Percentiles rank a stretch among this genome's conserved stretches.
phyloP scores from a whole-genome alignment of 1,140 invertebrate genomes.

The Drosophila ohnishii region DNA sequence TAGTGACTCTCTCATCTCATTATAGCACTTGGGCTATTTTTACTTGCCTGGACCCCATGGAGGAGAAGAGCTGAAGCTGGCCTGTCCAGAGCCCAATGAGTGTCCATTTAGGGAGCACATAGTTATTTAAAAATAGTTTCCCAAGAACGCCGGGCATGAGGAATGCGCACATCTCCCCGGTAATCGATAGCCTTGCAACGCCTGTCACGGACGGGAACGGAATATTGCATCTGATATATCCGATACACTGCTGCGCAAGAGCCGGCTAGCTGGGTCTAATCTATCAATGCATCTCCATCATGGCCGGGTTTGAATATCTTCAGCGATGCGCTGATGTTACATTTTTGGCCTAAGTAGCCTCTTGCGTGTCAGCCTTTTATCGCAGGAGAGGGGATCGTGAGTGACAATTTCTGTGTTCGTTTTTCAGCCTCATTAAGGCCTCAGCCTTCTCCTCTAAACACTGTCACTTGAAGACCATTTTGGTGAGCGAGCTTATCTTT shows the following conservation, averaged over 20 bases:
- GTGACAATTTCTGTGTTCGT: slow-evolving; percentile 69
- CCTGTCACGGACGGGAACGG: slow-evolving; percentile 64
- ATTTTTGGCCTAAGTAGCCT: slow-evolving; percentile 77
- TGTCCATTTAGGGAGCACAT: slow-evolving; percentile 63
- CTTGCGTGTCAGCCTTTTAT: slow-evolving; percentile 57
- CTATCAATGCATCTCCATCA: slow-evolving; percentile 57
- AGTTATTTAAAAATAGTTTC: slow-evolving; percentile 62
- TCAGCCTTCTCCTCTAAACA: slow-evolving; percentile 27
- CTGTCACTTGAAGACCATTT: slow-evolving; percentile 62
- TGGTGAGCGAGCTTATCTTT: slow-evolving; percentile 55
- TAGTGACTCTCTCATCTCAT: slow-evolving; percentile 10
- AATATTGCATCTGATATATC: slow-evolving; percentile 66
- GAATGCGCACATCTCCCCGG: slow-evolving; percentile 30
- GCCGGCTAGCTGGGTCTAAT: slow-evolving; percentile 37
- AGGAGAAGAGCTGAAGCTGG: neutral
- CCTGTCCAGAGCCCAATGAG: slow-evolving; percentile 45
- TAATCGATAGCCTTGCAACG: slow-evolving; percentile 75
- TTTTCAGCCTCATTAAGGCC: slow-evolving; percentile 58
- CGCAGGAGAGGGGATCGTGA: slow-evolving; percentile 27
- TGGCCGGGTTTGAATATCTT: slow-evolving; percentile 40
- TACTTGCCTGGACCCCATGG: slow-evolving; percentile 29
- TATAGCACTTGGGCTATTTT: slow-evolving; percentile 50
- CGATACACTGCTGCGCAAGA: slow-evolving; percentile 14
- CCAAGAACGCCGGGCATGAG: slow-evolving; percentile 21
- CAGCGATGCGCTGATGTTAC: slow-evolving; percentile 45